phyloP scores from a whole-genome alignment of 2,113 vertebrate genomes.

The Bos indicus region DNA sequence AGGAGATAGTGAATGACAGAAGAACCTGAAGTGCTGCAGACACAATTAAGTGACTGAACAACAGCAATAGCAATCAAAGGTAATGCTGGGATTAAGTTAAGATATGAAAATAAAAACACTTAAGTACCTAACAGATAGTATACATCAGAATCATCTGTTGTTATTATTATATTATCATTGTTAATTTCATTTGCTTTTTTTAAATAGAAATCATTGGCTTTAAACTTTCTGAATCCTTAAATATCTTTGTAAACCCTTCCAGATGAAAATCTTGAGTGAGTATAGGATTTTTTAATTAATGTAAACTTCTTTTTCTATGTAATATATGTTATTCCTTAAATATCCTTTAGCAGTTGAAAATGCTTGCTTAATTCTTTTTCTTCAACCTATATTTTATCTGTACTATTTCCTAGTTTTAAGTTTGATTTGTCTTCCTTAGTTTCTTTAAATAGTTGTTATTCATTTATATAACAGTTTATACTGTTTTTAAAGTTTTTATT shows the following conservation, averaged over 20 bases:
- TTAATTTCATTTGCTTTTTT: background rate
- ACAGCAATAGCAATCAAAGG: background rate
- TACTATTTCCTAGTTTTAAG: background rate
- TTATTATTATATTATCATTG: background rate
- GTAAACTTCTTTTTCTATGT: background rate
- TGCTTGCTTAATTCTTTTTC: background rate
- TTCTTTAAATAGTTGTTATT: background rate
- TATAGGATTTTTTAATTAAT: background rate
- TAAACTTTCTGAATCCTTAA: background rate
- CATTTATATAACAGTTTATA: background rate
- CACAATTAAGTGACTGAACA: background rate
- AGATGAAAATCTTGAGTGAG: background rate
- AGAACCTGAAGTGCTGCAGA: background rate
- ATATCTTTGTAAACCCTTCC: background rate
- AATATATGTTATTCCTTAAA: background rate
- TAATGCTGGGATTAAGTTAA: background rate
- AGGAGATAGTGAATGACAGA: background rate
- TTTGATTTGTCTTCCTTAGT: background rate
- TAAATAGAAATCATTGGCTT: background rate
- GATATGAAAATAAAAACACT: background rate
- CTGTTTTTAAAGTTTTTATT: background rate
- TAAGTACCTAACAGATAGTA: background rate
- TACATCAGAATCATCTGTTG: background rate
- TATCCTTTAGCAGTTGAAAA: background rate
- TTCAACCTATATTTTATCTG: background rate